Evolutionary conservation across 2,888 invertebrate species (phyloP), one percentile per base, ranked within the genome.

Genomic region (Cacoxenus indagator): DNA sequence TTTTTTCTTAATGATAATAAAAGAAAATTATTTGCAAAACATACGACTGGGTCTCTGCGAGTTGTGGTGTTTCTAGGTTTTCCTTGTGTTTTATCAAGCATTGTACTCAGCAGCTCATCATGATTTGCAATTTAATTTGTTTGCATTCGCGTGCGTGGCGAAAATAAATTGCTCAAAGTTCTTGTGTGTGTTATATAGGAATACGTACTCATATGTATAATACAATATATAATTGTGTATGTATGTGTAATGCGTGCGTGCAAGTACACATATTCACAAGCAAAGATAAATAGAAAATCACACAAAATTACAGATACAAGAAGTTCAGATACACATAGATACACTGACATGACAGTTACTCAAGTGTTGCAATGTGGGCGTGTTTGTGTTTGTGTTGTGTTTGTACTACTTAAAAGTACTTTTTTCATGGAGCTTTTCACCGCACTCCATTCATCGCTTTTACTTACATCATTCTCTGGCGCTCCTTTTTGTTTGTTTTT

Each of bases 61-160:
- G n/a, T n/a, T n/a, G n/a, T n/a, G n/a, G 37, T 37, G 37, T 11
- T 8, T 37, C 14, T 37, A 37, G 37, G 9, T 37, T 37, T 8
- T 37, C 0, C 37, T 37, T 27, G 55, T 9, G 57, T 57, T 24
- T 57, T 43, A 43, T 62, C 26, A 62, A 62, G 22, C 61, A 43
- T 43, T 62, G 45, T 65, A 65, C 57, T 65, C 45, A 65, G 65
- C 65, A 65, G 80, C 82, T 82, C 82, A 80, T 80, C 82, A 80
- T 81, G 82, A 80, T 82, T 80, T 80, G 80, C 80, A 80, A 82
- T 82, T 80, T 80, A 80, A 82, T 80, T 80, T 82, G 80, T 75
- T 80, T 77, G 80, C 73, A 77, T 74, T 82, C 73, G 82, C 80
- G 82, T 82, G 80, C 80, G 80, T 82, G 82, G 80, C 70, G 71